phyloP scores from a whole-genome alignment of 2,888 invertebrate species.

The Chymomyza procnemis region DNA sequence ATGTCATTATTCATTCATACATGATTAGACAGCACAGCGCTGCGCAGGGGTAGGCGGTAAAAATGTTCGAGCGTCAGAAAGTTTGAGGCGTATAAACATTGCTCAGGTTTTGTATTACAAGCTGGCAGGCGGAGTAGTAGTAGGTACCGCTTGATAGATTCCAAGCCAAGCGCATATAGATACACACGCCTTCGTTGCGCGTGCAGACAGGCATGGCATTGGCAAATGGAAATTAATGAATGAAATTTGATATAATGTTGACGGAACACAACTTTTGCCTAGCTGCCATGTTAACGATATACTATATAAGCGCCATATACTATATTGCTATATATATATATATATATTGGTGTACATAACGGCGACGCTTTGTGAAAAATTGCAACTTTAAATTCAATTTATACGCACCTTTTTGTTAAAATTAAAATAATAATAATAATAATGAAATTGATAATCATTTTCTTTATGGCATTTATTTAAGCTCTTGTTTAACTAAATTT shows the following conservation, averaged over 20 bases:
- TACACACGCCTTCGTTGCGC: not conserved
- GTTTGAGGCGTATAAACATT: constrained; percentile 33
- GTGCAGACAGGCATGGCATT: constrained; percentile 62
- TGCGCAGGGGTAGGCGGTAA: constrained; percentile 29
- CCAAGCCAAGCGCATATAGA: not conserved
- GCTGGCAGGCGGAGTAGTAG: constrained; percentile 26
- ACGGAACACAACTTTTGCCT: constrained; percentile 7
- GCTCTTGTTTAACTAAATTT: constrained; percentile 40
- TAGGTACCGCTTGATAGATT: constrained; percentile 1
- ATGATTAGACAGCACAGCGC: constrained; percentile 62
- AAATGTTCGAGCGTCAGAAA: constrained; percentile 11
- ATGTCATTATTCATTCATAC: constrained; percentile 74
- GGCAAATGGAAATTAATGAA: constrained; percentile 72
- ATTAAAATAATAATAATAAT: constrained; percentile 7
- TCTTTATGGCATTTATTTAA: constrained; percentile 20
- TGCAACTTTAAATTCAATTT: constrained; percentile 49
- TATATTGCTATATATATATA: not conserved
- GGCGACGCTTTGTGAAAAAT: not conserved
- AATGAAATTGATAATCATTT: not conserved
- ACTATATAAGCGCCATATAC: no score
- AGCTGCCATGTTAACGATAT: not conserved
- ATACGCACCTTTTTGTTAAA: constrained; percentile 41
- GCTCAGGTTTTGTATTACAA: constrained; percentile 65
- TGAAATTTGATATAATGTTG: constrained; percentile 70
- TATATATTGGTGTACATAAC: not conserved